A percentile compares a stretch with the other conserved stretches of the same genome.
Conservation (phyloP, 2,888 invertebrate genomes). For the Pegoplata infirma region DNA sequence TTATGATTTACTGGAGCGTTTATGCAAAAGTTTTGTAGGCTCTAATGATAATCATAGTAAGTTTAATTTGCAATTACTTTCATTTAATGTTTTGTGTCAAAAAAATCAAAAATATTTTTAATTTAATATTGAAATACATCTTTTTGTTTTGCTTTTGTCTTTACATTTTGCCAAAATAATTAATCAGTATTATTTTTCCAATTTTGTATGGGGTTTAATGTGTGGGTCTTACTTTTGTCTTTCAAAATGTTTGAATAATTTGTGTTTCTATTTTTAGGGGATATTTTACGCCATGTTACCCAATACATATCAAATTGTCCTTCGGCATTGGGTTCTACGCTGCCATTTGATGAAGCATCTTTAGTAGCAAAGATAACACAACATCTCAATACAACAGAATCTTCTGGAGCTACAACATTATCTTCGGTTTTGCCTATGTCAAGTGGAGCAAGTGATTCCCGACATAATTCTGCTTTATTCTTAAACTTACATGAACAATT, state of each 20-base stretch:
- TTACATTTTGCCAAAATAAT: constrained; percentile 31
- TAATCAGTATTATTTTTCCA: constrained; percentile 15
- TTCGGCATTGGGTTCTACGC: constrained; percentile 67
- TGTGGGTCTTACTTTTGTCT: constrained; percentile 24
- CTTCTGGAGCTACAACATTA: constrained; percentile 23
- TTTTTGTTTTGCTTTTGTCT: not conserved
- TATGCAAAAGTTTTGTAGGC: constrained; percentile 69
- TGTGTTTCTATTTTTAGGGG: constrained; percentile 65
- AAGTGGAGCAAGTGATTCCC: constrained; percentile 42
- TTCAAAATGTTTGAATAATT: not conserved
- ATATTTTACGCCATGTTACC: constrained; percentile 70
- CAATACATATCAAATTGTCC: constrained; percentile 72
- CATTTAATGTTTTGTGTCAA: not conserved
- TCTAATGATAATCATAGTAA: constrained; percentile 67
- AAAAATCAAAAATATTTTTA: not conserved
- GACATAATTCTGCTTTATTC: constrained; percentile 68
- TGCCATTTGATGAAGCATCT: constrained; percentile 71
- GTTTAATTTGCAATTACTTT: constrained; percentile 32
- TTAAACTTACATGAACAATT: constrained; percentile 71
- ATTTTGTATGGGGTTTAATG: constrained; percentile 38
- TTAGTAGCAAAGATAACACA: constrained; percentile 70
- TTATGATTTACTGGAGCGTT: constrained; percentile 70
- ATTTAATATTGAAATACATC: too few species aligned
- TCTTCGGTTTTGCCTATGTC: constrained; percentile 18
- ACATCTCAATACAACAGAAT: constrained; percentile 64